Evolutionary conservation across 2,797 vertebrate species (phyloP), one percentile per base, ranked within the genome.

Genomic region (Sparidentex hasta): DNA sequence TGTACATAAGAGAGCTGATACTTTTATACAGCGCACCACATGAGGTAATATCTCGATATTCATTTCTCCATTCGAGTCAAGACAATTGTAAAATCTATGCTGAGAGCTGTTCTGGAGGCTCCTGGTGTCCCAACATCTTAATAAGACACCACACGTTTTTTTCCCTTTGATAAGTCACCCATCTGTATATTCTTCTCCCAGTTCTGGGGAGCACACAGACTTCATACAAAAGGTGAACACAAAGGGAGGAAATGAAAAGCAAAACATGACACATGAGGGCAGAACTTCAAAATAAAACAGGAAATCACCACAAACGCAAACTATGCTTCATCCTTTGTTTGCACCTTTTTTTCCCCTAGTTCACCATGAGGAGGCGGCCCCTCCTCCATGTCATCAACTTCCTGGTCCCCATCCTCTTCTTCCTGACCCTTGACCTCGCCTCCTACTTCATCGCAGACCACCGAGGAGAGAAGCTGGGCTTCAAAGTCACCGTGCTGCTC

Each of bases 401-500:
- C 84, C 92, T 97, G 82, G 61, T 97, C 73, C 96, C 97, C 5
- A 90, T 96, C 0, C 86, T 96, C 0, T 93, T 94, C 80, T 96
- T 97, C 79, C 91, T 97, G 29, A 66, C 85, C 54, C 86, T 97
- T 91, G 96, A 97, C 68, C 76, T 97, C 33, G 92, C 95, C 48
- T 94, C 96, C 77, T 78, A 94, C 83, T 94, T 95, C 11, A 94
- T 96, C 23, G 87, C 94, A 46, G 94, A 94, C 74, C 76, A 88
- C 50, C 90, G 95, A 0, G 93, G 93, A 38, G 96, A 97, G 83
- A 97, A 97, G 72, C 67, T 96, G 75, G 88, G 86, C 65, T 97
- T 97, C 85, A 96, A 97, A 87, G 92, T 97, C 14, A 96, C 96
- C 0, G 91, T 97, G 62, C 93, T 96, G 73, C 88, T 97, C 0